These are phyloP conservation scores for Rhopalosiphum padi DNA, from an alignment of 1,140 invertebrate species.

Conservation along the genomic window DNA sequence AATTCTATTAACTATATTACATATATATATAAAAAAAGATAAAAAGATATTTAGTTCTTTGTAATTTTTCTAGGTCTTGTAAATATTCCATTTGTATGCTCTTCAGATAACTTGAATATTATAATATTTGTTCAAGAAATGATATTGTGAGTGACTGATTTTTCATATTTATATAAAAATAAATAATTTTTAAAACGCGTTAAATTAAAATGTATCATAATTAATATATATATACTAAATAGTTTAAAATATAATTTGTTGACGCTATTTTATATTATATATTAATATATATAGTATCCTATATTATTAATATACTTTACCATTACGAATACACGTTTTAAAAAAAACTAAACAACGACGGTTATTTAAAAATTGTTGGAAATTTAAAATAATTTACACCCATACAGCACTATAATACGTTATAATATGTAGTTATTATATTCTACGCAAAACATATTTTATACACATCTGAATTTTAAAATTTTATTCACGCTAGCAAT, in stretches of 20 bases:
- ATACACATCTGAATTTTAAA: conserved; percentile 49
- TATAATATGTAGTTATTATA: conserved; percentile 25
- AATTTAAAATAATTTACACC: conserved; percentile 31
- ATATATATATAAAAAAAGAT: not conserved
- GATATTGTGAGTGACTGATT: not conserved
- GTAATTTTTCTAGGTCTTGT: not conserved
- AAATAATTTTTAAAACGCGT: not conserved
- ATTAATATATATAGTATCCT: not conserved
- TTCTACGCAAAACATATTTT: conserved; percentile 43
- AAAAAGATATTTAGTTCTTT: not conserved
- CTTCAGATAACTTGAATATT: not conserved
- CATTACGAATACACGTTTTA: not conserved
- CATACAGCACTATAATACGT: conserved; percentile 2
- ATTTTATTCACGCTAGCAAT: conserved; percentile 34
- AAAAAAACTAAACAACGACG: not conserved
- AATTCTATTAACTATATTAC: not conserved
- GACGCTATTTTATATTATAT: not conserved
- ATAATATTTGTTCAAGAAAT: not conserved
- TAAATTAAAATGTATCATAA: not conserved
- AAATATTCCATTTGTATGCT: not conserved
- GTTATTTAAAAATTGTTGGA: not conserved
- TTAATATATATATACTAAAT: not conserved
- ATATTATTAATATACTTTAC: conserved; percentile 2
- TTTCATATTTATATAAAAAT: not conserved
- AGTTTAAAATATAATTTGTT: not conserved